Base-by-base conservation (phyloP, 1,140 invertebrate species). In the Drosophila sp. region DNA sequence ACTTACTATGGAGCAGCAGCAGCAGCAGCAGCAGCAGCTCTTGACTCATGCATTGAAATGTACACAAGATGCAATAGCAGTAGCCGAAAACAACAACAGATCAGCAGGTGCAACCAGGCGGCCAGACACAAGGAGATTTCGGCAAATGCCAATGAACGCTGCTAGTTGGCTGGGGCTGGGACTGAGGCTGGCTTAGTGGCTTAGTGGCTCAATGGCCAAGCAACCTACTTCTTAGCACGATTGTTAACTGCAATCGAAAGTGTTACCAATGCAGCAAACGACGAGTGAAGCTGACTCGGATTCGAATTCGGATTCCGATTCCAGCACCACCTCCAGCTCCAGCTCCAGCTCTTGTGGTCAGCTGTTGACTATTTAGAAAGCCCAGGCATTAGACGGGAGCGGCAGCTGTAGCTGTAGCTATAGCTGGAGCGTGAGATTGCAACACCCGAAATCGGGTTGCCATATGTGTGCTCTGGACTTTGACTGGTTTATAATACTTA, bases 181-280 rank as follows among this genome's bases (percentile, higher is more conserved):
- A 17, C 17, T 17, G 17, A 17, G 17, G 64, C 41, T 32, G 73
- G 35, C 60, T 72, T 27, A 70, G 29, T 38, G 66, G 66, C 50
- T 79, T 30, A 77, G 58, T 83, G 77, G 75, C 74, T 77, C 55
- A 73, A 62, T 70, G 75, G 76, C 82, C 78, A 89, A 68, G 74
- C 89, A 89, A 90, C 83, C 87, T 81, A 90, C 89, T 90, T 91
- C 72, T 74, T 69, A 54, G 68, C 70, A 70, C 75, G 72, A 58
- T 25, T 33, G 41, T 32, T 38, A 56, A 70, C 41, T 68, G 80
- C 79, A 86, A 87, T 79, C 61, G 82, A 85, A 85, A 81, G 82
- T 85, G 75, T 50, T 50, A 50, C 44, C 44, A 25, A 50, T 27
- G 44, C 41, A 44, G 17, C 7, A 71, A 40, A 58, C 65, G 40